phyloP scores from a whole-genome alignment of 2,797 vertebrate species.

The Crocodylus rhombifer region DNA sequence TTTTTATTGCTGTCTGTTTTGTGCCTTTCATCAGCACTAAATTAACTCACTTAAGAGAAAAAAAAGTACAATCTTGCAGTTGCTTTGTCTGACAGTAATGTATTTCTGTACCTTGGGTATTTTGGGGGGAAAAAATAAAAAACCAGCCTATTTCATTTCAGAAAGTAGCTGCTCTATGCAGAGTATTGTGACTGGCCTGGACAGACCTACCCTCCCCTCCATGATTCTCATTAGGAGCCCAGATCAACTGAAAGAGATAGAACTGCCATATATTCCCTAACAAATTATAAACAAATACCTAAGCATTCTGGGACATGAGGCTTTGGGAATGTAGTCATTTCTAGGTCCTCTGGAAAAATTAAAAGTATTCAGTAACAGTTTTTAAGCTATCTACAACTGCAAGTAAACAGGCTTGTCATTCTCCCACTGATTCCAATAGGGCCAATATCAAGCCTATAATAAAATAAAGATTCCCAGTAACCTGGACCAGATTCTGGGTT shows the following conservation, averaged over 20 bases:
- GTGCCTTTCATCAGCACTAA: background rate
- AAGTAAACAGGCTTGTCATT: background rate
- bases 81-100: background rate
- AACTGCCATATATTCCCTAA: background rate
- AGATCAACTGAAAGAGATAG: background rate
- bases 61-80: fast-evolving
- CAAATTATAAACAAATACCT: background rate
- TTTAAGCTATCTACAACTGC: too few species aligned
- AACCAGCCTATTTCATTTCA: background rate
- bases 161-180: background rate
- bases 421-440: background rate
- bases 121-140: background rate
- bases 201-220: background rate
- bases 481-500: background rate
- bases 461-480: background rate
- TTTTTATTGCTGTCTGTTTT: background rate
- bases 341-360: background rate
- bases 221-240: background rate
- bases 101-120: background rate
- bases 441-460: background rate
- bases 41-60: background rate
- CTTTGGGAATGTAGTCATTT: background rate
- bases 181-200: background rate
- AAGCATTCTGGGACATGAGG: background rate
- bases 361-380: background rate